A percentile compares a stretch with the other conserved stretches of the same genome.
These are phyloP conservation scores for Misgurnus anguillicaudatus DNA, from an alignment of 2,113 vertebrate species.

Conservation along the genomic window DNA sequence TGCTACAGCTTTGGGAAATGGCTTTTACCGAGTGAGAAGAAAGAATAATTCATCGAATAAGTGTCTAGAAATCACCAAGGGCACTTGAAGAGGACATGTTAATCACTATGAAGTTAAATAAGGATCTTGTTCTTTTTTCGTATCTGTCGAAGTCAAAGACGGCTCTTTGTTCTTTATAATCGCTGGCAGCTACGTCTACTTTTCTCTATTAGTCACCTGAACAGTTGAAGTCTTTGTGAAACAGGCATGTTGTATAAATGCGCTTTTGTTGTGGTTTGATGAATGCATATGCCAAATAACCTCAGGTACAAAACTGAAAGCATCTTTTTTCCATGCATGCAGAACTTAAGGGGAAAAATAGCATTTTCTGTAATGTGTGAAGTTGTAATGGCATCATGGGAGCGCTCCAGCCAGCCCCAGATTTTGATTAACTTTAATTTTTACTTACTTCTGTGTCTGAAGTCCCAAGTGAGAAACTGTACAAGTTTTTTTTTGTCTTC, in stretches of 20 bases:
- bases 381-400: conserved; percentile 59
- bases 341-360: not conserved
- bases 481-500: conserved; percentile 57
- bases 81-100: not conserved
- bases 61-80: not conserved
- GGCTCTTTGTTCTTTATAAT: conserved; percentile 33
- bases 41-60: not conserved
- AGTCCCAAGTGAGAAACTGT: conserved; percentile 58
- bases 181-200: not conserved
- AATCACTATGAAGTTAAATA: conserved; percentile 23
- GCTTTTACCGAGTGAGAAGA: not conserved
- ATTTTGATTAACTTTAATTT: conserved; percentile 68
- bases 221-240: conserved; percentile 15
- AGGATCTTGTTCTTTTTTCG: conserved; percentile 28
- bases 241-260: not conserved
- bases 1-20: not conserved
- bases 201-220: conserved; percentile 19
- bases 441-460: conserved; percentile 71
- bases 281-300: conserved; percentile 17
- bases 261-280: not conserved
- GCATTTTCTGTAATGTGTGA: conserved; percentile 27
- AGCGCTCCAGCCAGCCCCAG: conserved; percentile 60
- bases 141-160: conserved; percentile 22
- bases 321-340: not conserved
- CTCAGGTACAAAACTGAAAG: not conserved